Percentiles rank a stretch among this genome's conserved stretches.
phyloP scores from a whole-genome alignment of 2,113 vertebrate species.

The Strix uralensis region DNA sequence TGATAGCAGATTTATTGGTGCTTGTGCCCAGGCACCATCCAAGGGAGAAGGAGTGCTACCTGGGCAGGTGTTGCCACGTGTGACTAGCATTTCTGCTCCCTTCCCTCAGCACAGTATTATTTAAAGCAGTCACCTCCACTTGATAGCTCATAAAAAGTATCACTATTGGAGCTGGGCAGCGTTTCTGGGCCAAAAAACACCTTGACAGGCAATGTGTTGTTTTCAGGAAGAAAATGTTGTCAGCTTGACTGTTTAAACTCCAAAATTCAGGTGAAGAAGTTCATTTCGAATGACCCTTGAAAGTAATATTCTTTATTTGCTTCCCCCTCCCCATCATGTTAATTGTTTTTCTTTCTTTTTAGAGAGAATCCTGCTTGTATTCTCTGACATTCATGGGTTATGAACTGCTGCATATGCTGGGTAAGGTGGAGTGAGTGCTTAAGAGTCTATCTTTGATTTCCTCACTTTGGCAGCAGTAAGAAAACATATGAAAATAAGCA shows the following conservation, averaged over 20 bases:
- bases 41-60: background rate
- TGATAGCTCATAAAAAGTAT: background rate
- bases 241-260: background rate
- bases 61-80: background rate
- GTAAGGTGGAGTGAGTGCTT: background rate
- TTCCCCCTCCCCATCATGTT: background rate
- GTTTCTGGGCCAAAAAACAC: background rate
- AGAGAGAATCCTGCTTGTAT: background rate
- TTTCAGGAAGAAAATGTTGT: background rate
- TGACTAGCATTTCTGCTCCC: background rate
- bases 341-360: background rate
- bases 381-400: background rate
- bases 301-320: background rate
- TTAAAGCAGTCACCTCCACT: background rate
- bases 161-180: background rate
- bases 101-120: background rate
- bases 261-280: background rate
- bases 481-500: background rate
- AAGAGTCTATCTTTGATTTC: background rate
- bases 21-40: background rate
- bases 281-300: background rate
- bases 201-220: background rate
- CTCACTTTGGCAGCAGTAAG: background rate
- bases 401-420: rapidly evolving
- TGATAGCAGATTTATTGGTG: background rate